Evolutionary conservation across 35 echinoderm and acorn worm genomes (phyloP), one percentile per base, ranked within the genome.

Genomic region (Lytechinus pictus): DNA sequence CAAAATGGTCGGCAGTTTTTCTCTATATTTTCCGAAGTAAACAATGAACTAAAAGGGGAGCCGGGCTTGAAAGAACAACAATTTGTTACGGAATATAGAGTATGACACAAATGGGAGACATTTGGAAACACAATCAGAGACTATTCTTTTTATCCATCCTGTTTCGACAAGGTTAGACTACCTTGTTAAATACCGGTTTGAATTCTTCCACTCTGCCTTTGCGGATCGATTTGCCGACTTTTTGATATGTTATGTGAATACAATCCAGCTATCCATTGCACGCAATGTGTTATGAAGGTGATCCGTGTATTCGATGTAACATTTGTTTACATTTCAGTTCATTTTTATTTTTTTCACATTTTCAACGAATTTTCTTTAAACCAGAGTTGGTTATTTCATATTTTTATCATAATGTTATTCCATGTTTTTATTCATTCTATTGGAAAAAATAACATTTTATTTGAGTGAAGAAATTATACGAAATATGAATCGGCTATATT

Each of bases 31-130:
- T 90, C 88, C 9, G 88, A 90, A 27, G 88, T 90, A 44, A 90
- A 90, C 16, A 90, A 54, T 21, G 27, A 12, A n/a, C 19, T 79
- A 90, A 90, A 90, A 90, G 52, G 28, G 88, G 88, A 90, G 11
- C 88, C 52, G 88, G n/a, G 86, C 11, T 54, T 90, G 88, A 90
- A 90, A 90, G 27, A 90, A 90, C 88, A 90, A 90, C 88, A 90
- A 90, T 52, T 90, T 33, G 88, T 90, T 90, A 90, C 88, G 52
- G 88, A 90, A 90, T 79, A 60, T 60, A 16, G 3, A 90, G 88
- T 90, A 44, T 90, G 16, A 90, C 88, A 90, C 88, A 44, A 52
- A 44, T 52, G 12, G 88, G 52, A 90, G 88, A 90, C 66, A 79
- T 79, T 79, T 79, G 66, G 66, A 79, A 79, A 24, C 66, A 79